phyloP scores from a whole-genome alignment of 2,113 vertebrate species.

The Myrmecophaga tridactyla region DNA sequence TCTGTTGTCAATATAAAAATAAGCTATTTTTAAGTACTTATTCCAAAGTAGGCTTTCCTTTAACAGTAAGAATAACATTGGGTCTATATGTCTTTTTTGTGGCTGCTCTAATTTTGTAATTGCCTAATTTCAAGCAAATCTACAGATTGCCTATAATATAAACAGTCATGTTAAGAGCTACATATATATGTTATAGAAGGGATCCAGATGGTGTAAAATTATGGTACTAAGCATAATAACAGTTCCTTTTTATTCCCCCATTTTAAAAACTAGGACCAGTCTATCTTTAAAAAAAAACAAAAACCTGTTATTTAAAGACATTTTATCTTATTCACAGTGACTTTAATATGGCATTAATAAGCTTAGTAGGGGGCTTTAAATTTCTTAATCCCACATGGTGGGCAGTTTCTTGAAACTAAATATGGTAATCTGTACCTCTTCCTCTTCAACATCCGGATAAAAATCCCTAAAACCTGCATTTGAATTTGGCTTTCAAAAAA shows the following conservation, averaged over 20 bases:
- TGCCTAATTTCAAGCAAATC: background rate
- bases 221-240: background rate
- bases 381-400: background rate
- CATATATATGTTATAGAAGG: background rate
- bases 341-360: background rate
- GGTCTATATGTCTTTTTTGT: background rate
- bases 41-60: background rate
- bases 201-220: background rate
- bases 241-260: background rate
- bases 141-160: background rate
- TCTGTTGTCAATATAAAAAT: background rate
- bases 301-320: background rate
- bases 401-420: background rate
- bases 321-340: constrained; percentile 15
- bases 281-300: background rate
- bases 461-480: background rate
- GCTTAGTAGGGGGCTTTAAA: background rate
- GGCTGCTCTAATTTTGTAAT: background rate
- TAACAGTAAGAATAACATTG: background rate
- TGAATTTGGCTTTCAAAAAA: constrained; percentile 6
- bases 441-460: background rate
- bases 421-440: constrained; percentile 23
- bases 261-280: background rate
- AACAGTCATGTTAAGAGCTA: background rate
- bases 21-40: background rate